Base-by-base conservation (phyloP, 2,797 vertebrate genomes). In the Manis javanica region DNA sequence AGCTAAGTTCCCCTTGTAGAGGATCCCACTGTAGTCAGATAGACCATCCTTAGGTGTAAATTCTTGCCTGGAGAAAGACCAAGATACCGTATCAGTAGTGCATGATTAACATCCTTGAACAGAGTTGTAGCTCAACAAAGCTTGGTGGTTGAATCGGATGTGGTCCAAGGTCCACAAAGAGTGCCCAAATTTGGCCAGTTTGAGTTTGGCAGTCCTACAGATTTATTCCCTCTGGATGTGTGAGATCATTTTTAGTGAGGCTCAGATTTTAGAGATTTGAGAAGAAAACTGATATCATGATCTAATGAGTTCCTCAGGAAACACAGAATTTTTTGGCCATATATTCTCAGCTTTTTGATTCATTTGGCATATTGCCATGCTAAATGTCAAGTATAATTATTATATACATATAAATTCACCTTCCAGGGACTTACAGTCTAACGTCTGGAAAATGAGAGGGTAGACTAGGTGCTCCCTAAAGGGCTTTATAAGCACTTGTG, bases 301-400 rank as follows among this genome's bases (percentile, higher is more conserved):
- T 87, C 94, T 90, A 95, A 9, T 74, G 53, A 95, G 95, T 88
- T 96, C 96, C 78, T 71, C 39, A 87, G 86, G 87, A 91, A 96
- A 91, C 74, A 87, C 78, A 71, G 75, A 84, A 82, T 29, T 81
- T 96, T 93, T 79, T 75, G 74, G 87, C 93, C n/a, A 42, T 83
- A 51, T 92, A 68, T 24, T 97, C 87, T 74, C 90, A 51, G 51
- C 57, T 78, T 93, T 71, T 86, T 69, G 79, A 51, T 69, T 93
- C 59, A 83, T 93, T 95, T 97, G 95, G 79, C 57, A 61, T 91
- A 88, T 49, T 53, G 68, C 90, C 59, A 86, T 68, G 87, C 95
- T 90, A 93, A 92, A 96, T 87, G 90, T 86, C 91, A 91, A 89
- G 61, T 59, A 61, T 51, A 68, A 79, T 94, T 85, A 74, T 85